These are phyloP conservation scores for Elegia similella DNA, from an alignment of 2,888 invertebrate genomes.

Conservation along the genomic window DNA sequence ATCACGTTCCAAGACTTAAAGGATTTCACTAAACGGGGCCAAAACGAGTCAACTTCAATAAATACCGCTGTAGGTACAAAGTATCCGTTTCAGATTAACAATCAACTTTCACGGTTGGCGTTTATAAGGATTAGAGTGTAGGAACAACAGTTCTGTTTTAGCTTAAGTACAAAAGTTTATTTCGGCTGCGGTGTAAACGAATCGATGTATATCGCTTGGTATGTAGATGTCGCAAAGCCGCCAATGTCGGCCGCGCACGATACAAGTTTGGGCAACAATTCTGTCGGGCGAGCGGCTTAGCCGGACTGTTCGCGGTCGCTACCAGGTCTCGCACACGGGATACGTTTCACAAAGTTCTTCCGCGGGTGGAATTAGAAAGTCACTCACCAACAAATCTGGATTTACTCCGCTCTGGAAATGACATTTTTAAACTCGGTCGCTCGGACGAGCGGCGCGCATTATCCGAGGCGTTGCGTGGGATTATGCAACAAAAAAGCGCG, in stretches of 20 bases:
- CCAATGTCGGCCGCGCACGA: slow-evolving; percentile 32
- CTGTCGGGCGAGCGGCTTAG: slow-evolving; percentile 62
- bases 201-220: slow-evolving; percentile 71
- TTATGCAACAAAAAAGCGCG: slow-evolving; percentile 72
- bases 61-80: slow-evolving; percentile 44
- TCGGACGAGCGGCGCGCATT: slow-evolving; percentile 49
- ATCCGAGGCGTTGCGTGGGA: slow-evolving; percentile 55
- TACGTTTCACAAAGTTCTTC: slow-evolving; percentile 78
- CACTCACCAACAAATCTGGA: slow-evolving; percentile 75
- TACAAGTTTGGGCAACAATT: slow-evolving; percentile 68
- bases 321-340: slow-evolving; percentile 73
- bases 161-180: slow-evolving; percentile 61
- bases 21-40: slow-evolving; percentile 44
- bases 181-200: slow-evolving; percentile 71
- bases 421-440: slow-evolving; percentile 66
- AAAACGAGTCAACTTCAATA: slow-evolving; percentile 31
- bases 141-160: slow-evolving; percentile 70
- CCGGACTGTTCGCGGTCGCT: slow-evolving; percentile 67
- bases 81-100: slow-evolving; percentile 62
- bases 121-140: slow-evolving; percentile 57
- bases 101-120: slow-evolving; percentile 57
- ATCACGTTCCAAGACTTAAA: slow-evolving; percentile 51
- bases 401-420: slow-evolving; percentile 69
- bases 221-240: slow-evolving; percentile 62
- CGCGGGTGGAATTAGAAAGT: slow-evolving; percentile 73